Base-by-base conservation (phyloP, 2,888 invertebrate genomes). In the Antitype chi region DNA sequence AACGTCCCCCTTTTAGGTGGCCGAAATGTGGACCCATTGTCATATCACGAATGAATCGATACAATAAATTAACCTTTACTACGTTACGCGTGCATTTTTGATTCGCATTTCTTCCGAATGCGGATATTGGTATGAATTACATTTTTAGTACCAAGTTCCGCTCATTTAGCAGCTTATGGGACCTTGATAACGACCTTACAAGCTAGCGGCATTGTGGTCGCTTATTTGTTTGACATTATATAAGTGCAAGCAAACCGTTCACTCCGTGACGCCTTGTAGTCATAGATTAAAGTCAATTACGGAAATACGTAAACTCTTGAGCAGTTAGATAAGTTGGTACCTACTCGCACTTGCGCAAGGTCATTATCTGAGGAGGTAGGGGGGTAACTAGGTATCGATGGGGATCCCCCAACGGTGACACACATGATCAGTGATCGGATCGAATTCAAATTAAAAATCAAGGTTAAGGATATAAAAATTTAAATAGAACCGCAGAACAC, bases 171-270 rank as follows among this genome's bases (percentile, higher is more conserved):
- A 28, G 17, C 43, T 47, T 43, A 43, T 9, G 59, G 17, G 57
- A 64, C 85, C 85, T 84, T 84, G 85, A 59, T 25, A 60, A 28
- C 25, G 52, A 76, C 82, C 82, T 76, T 76, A 67, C 67, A 52
- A 68, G n/a, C 60, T 60, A 73, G 32, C 47, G 57, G 55, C 43
- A 76, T 53, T 68, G 53, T 13, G 25, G 32, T 57, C 57, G 57
- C 25, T 70, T 57, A 60, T 70, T 71, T 69, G 32, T 73, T 72
- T 80, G 20, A 64, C 47, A 62, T 62, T 71, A 71, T 23, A 28
- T 62, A 57, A 59, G 68, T 74, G 57, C 38, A 52, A 67, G 59
- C 59, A 64, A 64, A 52, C 49, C 64, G 60, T 60, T 74, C 64
- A 80, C 74, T 63, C 38, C 9, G 32, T 66, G 68, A 25, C 60